phyloP scores from a whole-genome alignment of 2,113 vertebrate species.

The Lota lota region DNA sequence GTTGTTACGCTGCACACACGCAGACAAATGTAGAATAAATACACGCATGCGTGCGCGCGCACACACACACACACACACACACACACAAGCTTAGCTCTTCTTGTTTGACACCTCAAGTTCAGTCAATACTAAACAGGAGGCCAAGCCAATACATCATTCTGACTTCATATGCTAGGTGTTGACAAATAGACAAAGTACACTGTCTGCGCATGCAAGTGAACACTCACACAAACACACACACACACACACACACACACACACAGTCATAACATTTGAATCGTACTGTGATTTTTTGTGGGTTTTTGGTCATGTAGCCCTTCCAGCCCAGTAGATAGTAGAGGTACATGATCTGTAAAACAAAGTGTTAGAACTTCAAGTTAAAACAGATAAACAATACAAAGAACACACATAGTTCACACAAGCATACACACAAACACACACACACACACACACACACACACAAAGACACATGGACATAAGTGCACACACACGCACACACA shows the following conservation, averaged over 20 bases:
- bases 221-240: background rate
- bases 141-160: too few relatives aligned
- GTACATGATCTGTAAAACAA: conserved; percentile 74
- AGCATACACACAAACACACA: background rate
- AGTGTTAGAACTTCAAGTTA: too few relatives aligned
- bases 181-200: too few relatives aligned
- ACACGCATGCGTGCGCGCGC: background rate
- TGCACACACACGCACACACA: background rate
- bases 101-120: too few relatives aligned
- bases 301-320: conserved; percentile 75
- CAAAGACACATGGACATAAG: background rate
- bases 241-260: background rate
- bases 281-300: conserved; percentile 71
- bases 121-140: too few relatives aligned
- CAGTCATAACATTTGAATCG: conserved; percentile 4
- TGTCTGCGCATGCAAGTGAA: background rate
- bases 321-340: conserved; percentile 80
- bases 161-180: too few relatives aligned
- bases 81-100: too few relatives aligned
- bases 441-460: background rate
- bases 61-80: background rate
- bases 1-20: conserved; percentile 49
- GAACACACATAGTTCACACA: background rate
- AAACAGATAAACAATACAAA: too few relatives aligned
- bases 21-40: background rate